Base-by-base conservation (phyloP, 2,888 invertebrate genomes). In the Drosophila austrosaltans region DNA sequence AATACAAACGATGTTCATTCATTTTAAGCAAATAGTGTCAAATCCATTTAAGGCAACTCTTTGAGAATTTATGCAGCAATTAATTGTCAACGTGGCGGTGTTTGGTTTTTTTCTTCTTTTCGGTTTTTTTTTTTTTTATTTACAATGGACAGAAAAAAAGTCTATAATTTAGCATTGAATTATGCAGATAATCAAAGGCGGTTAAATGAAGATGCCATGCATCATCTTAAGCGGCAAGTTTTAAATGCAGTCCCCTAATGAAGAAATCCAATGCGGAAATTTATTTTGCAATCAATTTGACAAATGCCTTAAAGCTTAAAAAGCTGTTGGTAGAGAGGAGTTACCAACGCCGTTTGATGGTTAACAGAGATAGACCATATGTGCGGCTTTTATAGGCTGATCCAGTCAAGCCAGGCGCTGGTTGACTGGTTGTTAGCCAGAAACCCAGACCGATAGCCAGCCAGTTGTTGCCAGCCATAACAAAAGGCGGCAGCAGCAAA, bases 241-340 rank as follows among this genome's bases (percentile, higher is more conserved):
- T 72, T 60, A 66, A 69, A 59, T 32, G 65, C 22, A 12, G 22
- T 22, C 48, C 22, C 48, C 63, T 73, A 73, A 72, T 73, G 68
- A 73, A 72, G 72, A 72, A 72, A 72, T 72, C 72, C 54, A 61
- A 63, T 61, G 71, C 63, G 36, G 66, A 73, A 82, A 87, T 85
- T 85, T 87, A 87, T 87, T 85, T 87, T 71, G 80, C 82, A 85
- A 89, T 87, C 83, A 85, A 82, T 72, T 87, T 87, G 87, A 88
- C 87, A 85, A 87, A 89, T 89, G 87, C 72, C 70, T 69, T 60
- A 61, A 74, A 77, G 87, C 81, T 70, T 76, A 69, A 42, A 8
- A 48, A 16, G 16, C 16, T 16, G 28, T 4, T 28, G 28, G 22
- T 48, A 22, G 48, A 48, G 44, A 44, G 48, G 20, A 22, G 20